These are phyloP conservation scores for Pterobdella sp. DNA, from an alignment of 2,888 invertebrate species.

Conservation along the genomic window DNA sequence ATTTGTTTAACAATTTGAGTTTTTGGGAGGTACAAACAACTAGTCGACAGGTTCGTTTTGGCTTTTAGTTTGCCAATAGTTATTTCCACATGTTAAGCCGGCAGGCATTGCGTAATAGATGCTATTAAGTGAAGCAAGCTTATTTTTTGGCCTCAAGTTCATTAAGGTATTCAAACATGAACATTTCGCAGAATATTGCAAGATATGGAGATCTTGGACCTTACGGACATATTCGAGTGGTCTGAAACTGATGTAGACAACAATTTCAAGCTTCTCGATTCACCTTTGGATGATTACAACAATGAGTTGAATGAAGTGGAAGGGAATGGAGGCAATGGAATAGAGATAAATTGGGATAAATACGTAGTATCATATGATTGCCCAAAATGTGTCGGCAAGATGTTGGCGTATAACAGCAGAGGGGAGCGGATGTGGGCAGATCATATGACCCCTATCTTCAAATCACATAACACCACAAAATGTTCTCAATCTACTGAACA, in stretches of 20 bases:
- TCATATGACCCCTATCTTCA: constrained; percentile 1
- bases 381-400: background rate
- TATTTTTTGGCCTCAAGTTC: background rate
- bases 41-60: background rate
- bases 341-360: constrained; percentile 4
- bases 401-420: background rate
- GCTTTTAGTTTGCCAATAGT: background rate
- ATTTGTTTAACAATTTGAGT: background rate
- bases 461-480: background rate
- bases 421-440: constrained; percentile 8
- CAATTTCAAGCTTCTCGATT: background rate
- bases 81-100: background rate
- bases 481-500: background rate
- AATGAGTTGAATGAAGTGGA: background rate
- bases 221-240: background rate
- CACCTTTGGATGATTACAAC: background rate
- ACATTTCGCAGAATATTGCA: background rate
- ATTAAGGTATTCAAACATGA: background rate
- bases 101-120: background rate
- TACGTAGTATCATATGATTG: constrained; percentile 8
- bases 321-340: background rate
- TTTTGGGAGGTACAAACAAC: background rate
- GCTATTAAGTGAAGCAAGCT: background rate
- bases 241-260: background rate
- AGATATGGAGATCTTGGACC: background rate